A percentile compares a stretch with the other conserved stretches of the same genome.
phyloP scores from a whole-genome alignment of 2,113 vertebrate species.

The Tenrec ecaudatus region DNA sequence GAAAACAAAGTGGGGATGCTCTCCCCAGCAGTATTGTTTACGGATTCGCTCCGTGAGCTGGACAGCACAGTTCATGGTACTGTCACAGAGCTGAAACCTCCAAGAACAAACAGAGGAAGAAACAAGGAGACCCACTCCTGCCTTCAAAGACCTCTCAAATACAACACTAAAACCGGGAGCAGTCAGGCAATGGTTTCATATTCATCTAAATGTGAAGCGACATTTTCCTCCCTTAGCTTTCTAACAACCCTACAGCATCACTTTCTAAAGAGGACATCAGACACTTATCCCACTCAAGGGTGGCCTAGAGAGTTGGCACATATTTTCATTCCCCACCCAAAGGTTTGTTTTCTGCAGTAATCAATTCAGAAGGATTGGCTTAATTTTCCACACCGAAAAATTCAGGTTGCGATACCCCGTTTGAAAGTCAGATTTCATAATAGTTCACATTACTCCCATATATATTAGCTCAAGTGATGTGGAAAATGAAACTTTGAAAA shows the following conservation, averaged over 20 bases:
- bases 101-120: background rate
- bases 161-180: background rate
- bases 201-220: background rate
- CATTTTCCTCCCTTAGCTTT: conserved; percentile 24
- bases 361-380: conserved; percentile 64
- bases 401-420: conserved; percentile 41
- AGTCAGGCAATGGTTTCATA: background rate
- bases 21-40: background rate
- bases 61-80: background rate
- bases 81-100: background rate
- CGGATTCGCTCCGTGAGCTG: background rate
- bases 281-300: conserved; percentile 33
- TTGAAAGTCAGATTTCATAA: conserved; percentile 67
- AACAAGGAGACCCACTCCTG: background rate
- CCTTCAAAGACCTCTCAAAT: background rate
- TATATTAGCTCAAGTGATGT: conserved; percentile 74
- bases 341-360: conserved; percentile 52
- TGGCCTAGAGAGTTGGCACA: conserved; percentile 49
- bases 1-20: background rate
- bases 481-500: conserved; percentile 77
- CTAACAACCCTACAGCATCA: background rate
- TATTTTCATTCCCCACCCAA: background rate
- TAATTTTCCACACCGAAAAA: conserved; percentile 71
- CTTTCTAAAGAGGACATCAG: conserved; percentile 34
- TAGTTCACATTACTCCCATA: conserved; percentile 47